Evolutionary conservation across 1,140 invertebrate species (phyloP).

Genomic region (Agrypnia vestita): DNA sequence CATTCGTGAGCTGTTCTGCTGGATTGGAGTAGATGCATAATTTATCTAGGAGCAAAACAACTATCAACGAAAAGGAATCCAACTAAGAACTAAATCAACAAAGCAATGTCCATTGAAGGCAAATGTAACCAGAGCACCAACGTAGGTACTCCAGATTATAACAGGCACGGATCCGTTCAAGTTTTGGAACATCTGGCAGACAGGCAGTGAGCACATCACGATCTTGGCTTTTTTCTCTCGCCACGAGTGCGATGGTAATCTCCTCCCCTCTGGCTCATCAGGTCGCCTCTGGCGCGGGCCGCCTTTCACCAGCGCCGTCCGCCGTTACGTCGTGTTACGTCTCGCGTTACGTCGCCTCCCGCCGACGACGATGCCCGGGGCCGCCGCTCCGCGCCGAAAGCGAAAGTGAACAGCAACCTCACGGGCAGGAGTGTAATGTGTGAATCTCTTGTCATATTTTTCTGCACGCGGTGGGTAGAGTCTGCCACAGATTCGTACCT

Average conservation of each 20-base stretch:
- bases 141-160: no score
- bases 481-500: no score
- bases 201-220: no score
- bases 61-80: no score
- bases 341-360: constrained; percentile 2
- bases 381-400: background rate
- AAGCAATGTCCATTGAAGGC: no score
- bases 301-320: background rate
- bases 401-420: background rate
- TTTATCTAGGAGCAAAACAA: no score
- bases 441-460: background rate
- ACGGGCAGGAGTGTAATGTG: background rate
- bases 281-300: background rate
- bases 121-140: no score
- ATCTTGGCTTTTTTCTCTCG: background rate
- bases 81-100: no score
- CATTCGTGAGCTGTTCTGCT: no score
- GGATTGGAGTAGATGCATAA: no score
- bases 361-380: background rate
- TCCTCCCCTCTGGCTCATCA: background rate
- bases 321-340: constrained; percentile 5
- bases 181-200: no score
- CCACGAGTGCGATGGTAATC: background rate
- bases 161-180: no score
- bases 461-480: background rate